Percentiles rank a stretch among this genome's conserved stretches.
Evolutionary conservation across 1,140 invertebrate species (phyloP).

Genomic region (Ditylenchus dipsaci): DNA sequence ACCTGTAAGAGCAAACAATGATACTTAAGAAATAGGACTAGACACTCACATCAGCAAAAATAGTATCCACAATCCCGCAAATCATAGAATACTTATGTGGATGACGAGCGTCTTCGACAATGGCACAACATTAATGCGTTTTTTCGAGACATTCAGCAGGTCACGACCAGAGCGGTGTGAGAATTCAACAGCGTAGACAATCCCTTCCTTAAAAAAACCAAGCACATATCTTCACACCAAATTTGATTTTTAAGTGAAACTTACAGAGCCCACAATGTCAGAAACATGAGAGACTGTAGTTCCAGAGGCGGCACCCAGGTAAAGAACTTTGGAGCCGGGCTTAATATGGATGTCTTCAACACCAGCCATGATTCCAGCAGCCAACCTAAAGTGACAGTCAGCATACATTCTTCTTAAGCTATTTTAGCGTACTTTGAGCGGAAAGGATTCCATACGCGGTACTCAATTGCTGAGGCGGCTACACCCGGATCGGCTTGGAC

Average conservation of each 20-base stretch:
- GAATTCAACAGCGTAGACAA: slow-evolving; percentile 98
- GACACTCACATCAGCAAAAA: slow-evolving; percentile 76
- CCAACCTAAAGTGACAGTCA: slow-evolving; percentile 69
- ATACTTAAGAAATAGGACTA: too few species aligned
- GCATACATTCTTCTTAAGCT: too few species aligned
- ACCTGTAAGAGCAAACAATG: background rate
- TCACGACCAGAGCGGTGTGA: slow-evolving; percentile 91
- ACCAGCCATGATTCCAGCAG: slow-evolving; percentile 91
- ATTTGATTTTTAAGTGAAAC: slow-evolving; percentile 38
- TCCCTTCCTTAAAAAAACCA: slow-evolving; percentile 72
- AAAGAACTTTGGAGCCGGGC: slow-evolving; percentile 91
- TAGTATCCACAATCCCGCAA: slow-evolving; percentile 71
- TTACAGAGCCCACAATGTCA: slow-evolving; percentile 92
- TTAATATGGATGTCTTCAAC: slow-evolving; percentile 93
- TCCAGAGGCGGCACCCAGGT: slow-evolving; percentile 93
- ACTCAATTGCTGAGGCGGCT: slow-evolving; percentile 69
- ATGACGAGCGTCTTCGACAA: slow-evolving; percentile 97
- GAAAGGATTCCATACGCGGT: slow-evolving; percentile 99
- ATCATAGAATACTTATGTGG: slow-evolving; percentile 96
- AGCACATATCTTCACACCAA: background rate
- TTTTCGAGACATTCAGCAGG: slow-evolving; percentile 94
- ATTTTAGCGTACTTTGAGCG: slow-evolving; percentile 76
- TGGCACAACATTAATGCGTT: slow-evolving; percentile 94
- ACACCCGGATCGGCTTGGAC: slow-evolving; percentile 68
- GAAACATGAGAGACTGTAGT: slow-evolving; percentile 99